Percentiles rank a stretch among this genome's conserved stretches.
Conservation (phyloP, 2,797 vertebrate species). For the Pagetopsis macropterus region DNA sequence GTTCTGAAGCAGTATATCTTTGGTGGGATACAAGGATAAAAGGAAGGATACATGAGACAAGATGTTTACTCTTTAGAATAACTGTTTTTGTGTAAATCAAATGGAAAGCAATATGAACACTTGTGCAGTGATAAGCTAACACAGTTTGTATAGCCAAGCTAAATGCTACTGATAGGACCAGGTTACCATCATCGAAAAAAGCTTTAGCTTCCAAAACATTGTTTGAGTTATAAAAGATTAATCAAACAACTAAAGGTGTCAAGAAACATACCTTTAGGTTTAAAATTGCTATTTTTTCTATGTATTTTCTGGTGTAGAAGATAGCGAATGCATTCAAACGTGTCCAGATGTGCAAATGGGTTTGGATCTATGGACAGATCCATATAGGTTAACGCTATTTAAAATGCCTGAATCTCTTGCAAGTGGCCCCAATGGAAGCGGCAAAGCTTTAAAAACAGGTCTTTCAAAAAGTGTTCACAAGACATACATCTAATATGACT, state of each 20-base stretch:
- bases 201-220: no score
- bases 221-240: conserved; percentile 3
- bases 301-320: not conserved
- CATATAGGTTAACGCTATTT: not conserved
- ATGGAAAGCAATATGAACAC: no score
- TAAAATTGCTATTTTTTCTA: not conserved
- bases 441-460: not conserved
- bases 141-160: no score
- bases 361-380: not conserved
- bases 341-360: not conserved
- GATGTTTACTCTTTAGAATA: no score
- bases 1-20: no score
- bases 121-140: no score
- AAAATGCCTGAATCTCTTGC: not conserved
- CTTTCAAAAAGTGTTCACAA: not conserved
- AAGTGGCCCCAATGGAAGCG: not conserved
- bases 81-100: no score
- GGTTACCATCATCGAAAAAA: no score
- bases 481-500: conserved; percentile 4
- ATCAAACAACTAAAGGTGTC: conserved; percentile 1
- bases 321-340: not conserved
- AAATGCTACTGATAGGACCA: no score
- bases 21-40: no score
- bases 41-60: no score
- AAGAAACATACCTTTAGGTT: not conserved